phyloP scores from a whole-genome alignment of 2,888 invertebrate genomes.

The Acleris cristana region DNA sequence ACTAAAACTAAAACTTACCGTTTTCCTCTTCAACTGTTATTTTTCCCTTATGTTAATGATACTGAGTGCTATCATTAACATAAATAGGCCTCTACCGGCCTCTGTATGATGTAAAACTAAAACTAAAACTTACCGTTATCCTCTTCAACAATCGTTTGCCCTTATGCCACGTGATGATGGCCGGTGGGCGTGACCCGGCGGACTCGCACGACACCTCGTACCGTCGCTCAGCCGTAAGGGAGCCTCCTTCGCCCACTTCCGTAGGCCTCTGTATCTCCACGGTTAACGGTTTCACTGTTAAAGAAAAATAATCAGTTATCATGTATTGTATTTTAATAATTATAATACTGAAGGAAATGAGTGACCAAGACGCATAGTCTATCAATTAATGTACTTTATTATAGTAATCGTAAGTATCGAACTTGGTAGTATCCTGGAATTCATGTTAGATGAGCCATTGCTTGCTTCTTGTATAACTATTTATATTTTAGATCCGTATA shows the following conservation, averaged over 20 bases:
- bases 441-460: background rate
- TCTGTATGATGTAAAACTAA: too few species aligned
- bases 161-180: conserved; percentile 95
- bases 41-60: too few species aligned
- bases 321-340: background rate
- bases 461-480: background rate
- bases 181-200: conserved; percentile 93
- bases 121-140: conserved; percentile 86
- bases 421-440: too few species aligned
- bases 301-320: conserved; percentile 11
- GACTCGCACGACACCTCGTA: conserved; percentile 94
- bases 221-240: conserved; percentile 91
- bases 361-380: background rate
- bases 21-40: too few species aligned
- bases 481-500: too few species aligned
- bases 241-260: conserved; percentile 77
- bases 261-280: conserved; percentile 88
- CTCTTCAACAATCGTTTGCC: conserved; percentile 92
- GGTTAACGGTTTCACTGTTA: conserved; percentile 91
- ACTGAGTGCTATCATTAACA: too few species aligned
- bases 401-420: too few species aligned
- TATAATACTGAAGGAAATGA: background rate
- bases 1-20: too few species aligned
- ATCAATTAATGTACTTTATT: too few species aligned
- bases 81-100: too few species aligned